A percentile compares a stretch with the other conserved stretches of the same genome.
Conservation (phyloP, 2,888 invertebrate species). For the Brachyptera risi region DNA sequence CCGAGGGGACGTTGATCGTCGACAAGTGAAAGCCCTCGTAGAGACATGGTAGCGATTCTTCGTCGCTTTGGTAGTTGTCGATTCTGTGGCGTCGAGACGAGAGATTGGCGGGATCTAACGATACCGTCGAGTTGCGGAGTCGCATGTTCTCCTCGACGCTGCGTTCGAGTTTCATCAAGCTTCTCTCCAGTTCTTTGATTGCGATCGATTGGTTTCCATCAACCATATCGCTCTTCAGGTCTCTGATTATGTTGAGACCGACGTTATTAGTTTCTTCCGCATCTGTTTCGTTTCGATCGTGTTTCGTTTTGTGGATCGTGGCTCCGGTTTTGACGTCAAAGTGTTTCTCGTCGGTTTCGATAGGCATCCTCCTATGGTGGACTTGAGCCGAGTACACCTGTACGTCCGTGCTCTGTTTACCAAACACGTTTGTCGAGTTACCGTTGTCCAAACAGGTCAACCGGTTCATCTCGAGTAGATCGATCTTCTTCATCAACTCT, state of each 20-base stretch:
- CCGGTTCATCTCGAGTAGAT: neutral
- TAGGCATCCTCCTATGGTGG: too few relatives aligned
- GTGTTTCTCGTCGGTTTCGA: too few relatives aligned
- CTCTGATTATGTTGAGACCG: too few relatives aligned
- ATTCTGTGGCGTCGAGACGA: neutral
- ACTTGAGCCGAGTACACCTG: too few relatives aligned
- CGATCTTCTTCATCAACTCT: neutral
- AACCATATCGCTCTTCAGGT: too few relatives aligned
- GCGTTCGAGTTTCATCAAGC: neutral
- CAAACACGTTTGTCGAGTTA: too few relatives aligned
- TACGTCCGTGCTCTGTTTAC: too few relatives aligned
- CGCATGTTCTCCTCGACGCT: neutral
- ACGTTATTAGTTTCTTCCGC: too few relatives aligned
- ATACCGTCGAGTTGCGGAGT: neutral
- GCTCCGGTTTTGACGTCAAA: neutral
- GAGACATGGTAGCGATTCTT: neutral
- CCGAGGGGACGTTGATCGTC: neutral
- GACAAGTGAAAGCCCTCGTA: neutral
- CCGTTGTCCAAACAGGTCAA: too few relatives aligned
- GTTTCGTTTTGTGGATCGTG: neutral
- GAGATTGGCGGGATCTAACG: neutral
- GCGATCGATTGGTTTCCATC: too few relatives aligned
- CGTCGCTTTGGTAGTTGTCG: too few relatives aligned
- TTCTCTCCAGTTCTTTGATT: neutral
- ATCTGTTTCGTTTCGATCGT: neutral